These are phyloP conservation scores for Aegithalos caudatus DNA, from an alignment of 2,113 vertebrate species.

Conservation along the genomic window DNA sequence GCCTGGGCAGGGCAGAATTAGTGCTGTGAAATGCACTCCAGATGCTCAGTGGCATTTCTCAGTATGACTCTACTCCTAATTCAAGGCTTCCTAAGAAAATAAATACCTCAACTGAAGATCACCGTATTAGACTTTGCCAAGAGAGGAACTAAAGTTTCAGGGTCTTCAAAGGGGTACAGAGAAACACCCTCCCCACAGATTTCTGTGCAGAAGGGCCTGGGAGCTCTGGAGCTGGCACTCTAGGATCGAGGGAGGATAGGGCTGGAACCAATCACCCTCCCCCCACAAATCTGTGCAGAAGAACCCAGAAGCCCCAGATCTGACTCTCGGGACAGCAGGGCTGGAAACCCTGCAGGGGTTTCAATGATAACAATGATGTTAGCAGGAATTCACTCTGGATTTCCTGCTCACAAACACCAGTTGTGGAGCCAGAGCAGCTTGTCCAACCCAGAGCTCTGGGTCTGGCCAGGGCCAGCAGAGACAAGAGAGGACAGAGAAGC, in stretches of 20 bases:
- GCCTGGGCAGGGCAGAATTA: constrained; percentile 42
- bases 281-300: background rate
- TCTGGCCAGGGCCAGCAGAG: background rate
- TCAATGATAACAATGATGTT: background rate
- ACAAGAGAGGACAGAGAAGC: background rate
- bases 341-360: background rate
- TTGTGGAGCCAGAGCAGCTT: background rate
- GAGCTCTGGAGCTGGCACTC: background rate
- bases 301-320: background rate
- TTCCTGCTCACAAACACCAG: constrained; percentile 28
- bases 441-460: background rate
- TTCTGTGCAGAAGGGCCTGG: background rate
- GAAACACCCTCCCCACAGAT: background rate
- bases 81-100: constrained; percentile 40
- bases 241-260: background rate
- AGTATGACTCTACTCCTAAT: constrained; percentile 49
- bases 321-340: background rate
- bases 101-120: constrained; percentile 43
- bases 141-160: background rate
- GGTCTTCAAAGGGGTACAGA: background rate
- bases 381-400: background rate
- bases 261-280: background rate
- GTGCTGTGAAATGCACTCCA: constrained; percentile 59
- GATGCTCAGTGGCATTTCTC: constrained; percentile 70
- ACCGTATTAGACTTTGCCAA: background rate